Base-by-base conservation (phyloP, 1,140 invertebrate genomes). In the Rhagoletis zephyria region DNA sequence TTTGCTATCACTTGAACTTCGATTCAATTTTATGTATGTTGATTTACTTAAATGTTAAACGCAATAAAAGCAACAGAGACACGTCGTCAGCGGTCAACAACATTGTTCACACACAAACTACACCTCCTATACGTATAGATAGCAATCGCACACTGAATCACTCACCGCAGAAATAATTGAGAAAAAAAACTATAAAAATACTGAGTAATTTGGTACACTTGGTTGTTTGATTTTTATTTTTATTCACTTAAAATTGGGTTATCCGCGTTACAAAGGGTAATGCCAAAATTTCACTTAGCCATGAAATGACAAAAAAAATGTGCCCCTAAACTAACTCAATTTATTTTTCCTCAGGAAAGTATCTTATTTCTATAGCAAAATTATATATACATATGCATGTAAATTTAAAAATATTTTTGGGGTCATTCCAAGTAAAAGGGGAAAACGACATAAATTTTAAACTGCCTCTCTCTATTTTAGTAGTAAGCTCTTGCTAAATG, bases 71-170 rank as follows among this genome's bases (percentile, higher is more conserved):
- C 45, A 70, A 81, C 42, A n/a, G 12, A n/a, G 42, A 51, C 19
- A 16, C 74, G 56, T 10, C 74, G 19, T 9, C 74, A 81, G 51
- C 74, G 74, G 74, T 59, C 74, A 81, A 81, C 48, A 59, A 81
- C 74, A 48, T 56, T 81, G 48, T n/a, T 4, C 51, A 81, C 48
- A 81, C 6, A 56, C n/a, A 3, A 81, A 9, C 45, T 6, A 56
- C 51, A 56, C 10, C 5, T 56, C 51, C 10, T 56, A 10, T 56
- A 2, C 2, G 51, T 56, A 10, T 56, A 10, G 5, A 10, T 56
- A 10, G 1, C 0, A 7, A n/a, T 6, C 45, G 30, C 48, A n/a
- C 14, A 81, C 74, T 30, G 48, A 81, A 56, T 56, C 45, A 81
- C 48, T 19, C 16, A 40, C 4, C 67, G 14, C 3, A 19, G 2